phyloP scores from a whole-genome alignment of 2,797 vertebrate species.

The Salarias fasciatus region DNA sequence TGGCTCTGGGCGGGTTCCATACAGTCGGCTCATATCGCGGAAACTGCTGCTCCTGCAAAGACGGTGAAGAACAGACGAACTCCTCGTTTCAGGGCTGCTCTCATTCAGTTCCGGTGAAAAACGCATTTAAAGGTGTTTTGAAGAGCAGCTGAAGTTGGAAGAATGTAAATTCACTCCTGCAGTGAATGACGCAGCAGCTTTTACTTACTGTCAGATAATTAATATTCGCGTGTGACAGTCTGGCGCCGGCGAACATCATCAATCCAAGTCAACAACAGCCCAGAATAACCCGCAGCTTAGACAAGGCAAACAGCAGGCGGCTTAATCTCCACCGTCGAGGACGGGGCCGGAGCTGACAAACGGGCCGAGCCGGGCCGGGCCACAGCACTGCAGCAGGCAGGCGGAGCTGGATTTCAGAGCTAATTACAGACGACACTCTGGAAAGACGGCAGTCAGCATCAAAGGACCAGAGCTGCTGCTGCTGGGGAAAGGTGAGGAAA shows the following conservation, averaged over 20 bases:
- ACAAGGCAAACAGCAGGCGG: conserved; percentile 14
- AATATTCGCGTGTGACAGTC: too few species aligned
- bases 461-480: conserved; percentile 61
- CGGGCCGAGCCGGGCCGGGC: conserved; percentile 32
- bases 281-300: conserved; percentile 1
- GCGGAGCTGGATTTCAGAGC: conserved; percentile 71
- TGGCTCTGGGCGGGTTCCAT: neutral
- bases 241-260: neutral
- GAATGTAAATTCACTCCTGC: too few species aligned
- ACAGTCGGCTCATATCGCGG: neutral
- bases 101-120: too few species aligned
- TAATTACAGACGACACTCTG: conserved; percentile 78
- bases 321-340: conserved; percentile 28
- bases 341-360: conserved; percentile 52
- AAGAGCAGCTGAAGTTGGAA: too few species aligned
- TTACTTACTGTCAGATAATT: too few species aligned
- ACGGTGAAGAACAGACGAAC: too few species aligned
- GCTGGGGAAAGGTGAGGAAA: conserved; percentile 62
- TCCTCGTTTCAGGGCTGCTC: too few species aligned
- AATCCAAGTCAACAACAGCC: neutral
- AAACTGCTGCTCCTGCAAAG: neutral
- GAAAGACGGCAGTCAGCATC: conserved; percentile 64
- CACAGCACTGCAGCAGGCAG: too few species aligned
- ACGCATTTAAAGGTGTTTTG: too few species aligned
- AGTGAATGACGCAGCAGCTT: neutral